Percentiles rank a stretch among this genome's conserved stretches.
phyloP scores from a whole-genome alignment of 92 coral and sea anemone genomes.

The Paramuricea clavata region DNA sequence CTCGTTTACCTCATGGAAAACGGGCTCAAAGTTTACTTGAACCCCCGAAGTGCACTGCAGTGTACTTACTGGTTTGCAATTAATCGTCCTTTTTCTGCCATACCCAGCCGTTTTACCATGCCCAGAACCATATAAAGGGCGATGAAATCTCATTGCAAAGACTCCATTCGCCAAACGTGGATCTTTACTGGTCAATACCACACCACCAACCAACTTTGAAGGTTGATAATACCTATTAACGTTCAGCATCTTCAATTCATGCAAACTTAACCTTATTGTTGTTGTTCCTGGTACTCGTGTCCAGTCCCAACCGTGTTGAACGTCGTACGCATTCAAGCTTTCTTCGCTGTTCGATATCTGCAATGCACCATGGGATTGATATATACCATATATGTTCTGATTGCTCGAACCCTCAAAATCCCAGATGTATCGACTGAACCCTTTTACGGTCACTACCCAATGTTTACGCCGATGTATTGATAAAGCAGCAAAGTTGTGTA shows the following conservation, averaged over 20 bases:
- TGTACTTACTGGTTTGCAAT: neutral
- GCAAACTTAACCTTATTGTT: slow-evolving; percentile 39
- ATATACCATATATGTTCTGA: slow-evolving; percentile 70
- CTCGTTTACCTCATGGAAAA: too few relatives aligned
- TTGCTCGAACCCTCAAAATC: slow-evolving; percentile 60
- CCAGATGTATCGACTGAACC: slow-evolving; percentile 73
- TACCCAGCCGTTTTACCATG: neutral
- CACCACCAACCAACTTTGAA: slow-evolving; percentile 72
- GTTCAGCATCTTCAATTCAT: neutral
- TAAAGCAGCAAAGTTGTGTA: slow-evolving; percentile 72
- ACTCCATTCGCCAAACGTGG: slow-evolving; percentile 61
- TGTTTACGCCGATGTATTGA: slow-evolving; percentile 74
- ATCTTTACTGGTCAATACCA: slow-evolving; percentile 58
- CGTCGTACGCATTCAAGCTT: slow-evolving; percentile 65
- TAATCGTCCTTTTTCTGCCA: neutral
- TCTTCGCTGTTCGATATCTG: slow-evolving; percentile 79
- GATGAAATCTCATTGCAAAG: slow-evolving; percentile 76
- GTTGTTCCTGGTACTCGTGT: slow-evolving; percentile 81
- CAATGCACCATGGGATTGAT: slow-evolving; percentile 73
- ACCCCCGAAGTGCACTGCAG: too few relatives aligned
- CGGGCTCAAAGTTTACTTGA: too few relatives aligned
- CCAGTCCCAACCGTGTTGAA: slow-evolving; percentile 83
- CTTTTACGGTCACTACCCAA: slow-evolving; percentile 80
- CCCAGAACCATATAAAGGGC: slow-evolving; percentile 54
- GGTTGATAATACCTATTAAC: slow-evolving; percentile 57